Percentiles rank a stretch among this genome's conserved stretches.
Evolutionary conservation across 2,113 vertebrate genomes (phyloP).

Genomic region (Halichoerus grypus): DNA sequence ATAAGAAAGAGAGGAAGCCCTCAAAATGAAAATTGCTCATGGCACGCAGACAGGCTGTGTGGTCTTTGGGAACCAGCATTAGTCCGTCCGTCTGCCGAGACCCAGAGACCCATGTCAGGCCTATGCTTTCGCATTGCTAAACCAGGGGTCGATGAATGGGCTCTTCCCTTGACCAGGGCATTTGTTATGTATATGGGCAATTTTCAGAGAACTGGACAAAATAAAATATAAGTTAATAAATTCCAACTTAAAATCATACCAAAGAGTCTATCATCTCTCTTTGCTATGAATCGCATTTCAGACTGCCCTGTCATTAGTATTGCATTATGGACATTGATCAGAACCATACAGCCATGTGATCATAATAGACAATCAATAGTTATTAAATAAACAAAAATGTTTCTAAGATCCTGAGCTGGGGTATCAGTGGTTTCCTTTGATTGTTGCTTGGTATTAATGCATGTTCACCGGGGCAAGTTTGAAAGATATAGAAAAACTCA

Average conservation of each 20-base stretch:
- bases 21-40: background rate
- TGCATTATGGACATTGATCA: background rate
- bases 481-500: background rate
- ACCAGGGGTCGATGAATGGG: background rate
- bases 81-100: background rate
- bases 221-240: background rate
- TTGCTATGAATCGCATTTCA: slow-evolving; percentile 20
- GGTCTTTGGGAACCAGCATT: background rate
- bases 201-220: slow-evolving; percentile 53
- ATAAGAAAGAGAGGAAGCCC: background rate
- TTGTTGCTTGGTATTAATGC: background rate
- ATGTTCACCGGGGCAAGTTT: background rate
- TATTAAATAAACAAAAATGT: background rate
- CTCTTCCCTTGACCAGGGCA: background rate
- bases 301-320: background rate
- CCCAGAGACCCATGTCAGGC: background rate
- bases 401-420: slow-evolving; percentile 1
- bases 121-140: background rate
- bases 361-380: background rate
- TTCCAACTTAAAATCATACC: slow-evolving; percentile 5
- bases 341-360: background rate
- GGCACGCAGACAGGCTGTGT: background rate
- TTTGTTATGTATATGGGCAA: background rate
- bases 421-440: background rate
- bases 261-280: slow-evolving; percentile 26